Evolutionary conservation across 92 coral and sea anemone species (phyloP).

Genomic region (Virgularia gustaviana): DNA sequence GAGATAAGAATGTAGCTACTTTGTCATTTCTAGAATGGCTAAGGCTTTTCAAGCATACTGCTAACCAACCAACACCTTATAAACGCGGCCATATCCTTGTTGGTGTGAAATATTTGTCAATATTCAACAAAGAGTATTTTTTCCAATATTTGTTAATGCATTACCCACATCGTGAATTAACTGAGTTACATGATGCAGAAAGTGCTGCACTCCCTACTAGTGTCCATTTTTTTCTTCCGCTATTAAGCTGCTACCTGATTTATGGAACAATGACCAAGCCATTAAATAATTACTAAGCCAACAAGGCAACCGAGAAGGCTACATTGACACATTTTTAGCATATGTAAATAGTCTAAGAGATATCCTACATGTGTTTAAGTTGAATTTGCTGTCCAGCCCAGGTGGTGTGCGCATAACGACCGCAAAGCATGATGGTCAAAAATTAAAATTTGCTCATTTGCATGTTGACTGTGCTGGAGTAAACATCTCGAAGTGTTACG

Average conservation of each 20-base stretch:
- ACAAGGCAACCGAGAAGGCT: neutral
- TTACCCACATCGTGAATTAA: neutral
- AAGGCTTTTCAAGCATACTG: neutral
- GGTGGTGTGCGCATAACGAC: no score
- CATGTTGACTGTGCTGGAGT: no score
- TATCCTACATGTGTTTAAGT: no score
- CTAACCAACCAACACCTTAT: neutral
- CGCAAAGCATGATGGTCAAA: no score
- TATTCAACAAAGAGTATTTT: neutral
- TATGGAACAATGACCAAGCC: conserved; percentile 1
- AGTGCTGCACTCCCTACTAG: neutral
- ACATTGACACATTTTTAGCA: neutral
- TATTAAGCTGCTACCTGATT: neutral
- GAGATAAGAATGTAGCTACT: neutral
- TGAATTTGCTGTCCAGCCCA: no score
- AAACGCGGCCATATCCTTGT: neutral
- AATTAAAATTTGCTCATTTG: no score
- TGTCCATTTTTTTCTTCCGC: conserved; percentile 8
- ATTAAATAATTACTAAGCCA: neutral
- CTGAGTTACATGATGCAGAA: neutral
- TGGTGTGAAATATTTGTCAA: neutral
- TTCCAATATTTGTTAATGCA: neutral
- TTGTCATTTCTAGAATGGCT: conserved; percentile 13
- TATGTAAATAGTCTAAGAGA: no score
- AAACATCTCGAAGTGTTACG: no score